Percentiles rank a stretch among this genome's conserved stretches.
Conservation (phyloP, 2,113 vertebrate genomes). For the Glaucomys volans region DNA sequence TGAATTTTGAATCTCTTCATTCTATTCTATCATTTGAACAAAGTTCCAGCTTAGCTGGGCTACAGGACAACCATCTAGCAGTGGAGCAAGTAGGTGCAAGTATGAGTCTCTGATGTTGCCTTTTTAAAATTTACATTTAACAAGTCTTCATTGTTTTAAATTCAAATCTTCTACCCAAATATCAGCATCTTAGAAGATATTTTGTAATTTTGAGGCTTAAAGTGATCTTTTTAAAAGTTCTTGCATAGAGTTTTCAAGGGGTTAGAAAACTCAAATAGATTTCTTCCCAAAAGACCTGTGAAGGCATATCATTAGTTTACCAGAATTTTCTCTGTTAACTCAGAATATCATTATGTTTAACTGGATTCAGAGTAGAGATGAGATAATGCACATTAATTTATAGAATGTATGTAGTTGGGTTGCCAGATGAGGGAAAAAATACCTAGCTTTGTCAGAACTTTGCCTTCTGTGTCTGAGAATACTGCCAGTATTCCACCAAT, state of each 20-base stretch:
- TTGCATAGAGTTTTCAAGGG: neutral
- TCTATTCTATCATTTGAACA: constrained; percentile 51
- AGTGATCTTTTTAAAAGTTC: neutral
- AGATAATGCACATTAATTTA: neutral
- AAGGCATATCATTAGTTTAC: neutral
- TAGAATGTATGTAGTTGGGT: neutral
- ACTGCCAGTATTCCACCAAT: neutral
- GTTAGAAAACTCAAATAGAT: constrained; percentile 2
- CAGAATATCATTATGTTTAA: constrained; percentile 23
- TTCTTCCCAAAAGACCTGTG: neutral
- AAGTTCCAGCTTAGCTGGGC: constrained; percentile 42
- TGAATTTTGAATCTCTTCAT: constrained; percentile 63
- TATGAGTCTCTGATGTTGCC: constrained; percentile 39
- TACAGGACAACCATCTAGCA: constrained; percentile 47
- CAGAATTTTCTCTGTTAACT: constrained; percentile 31
- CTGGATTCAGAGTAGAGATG: neutral
- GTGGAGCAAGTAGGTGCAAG: constrained; percentile 70
- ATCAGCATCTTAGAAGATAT: neutral
- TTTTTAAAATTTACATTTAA: constrained; percentile 5
- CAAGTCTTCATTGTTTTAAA: constrained; percentile 30
- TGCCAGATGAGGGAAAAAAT: neutral
- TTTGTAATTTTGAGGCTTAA: constrained; percentile 1
- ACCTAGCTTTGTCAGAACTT: neutral
- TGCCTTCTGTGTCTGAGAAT: neutral
- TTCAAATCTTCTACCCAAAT: neutral